Evolutionary conservation across 2,888 invertebrate species (phyloP), one percentile per base, ranked within the genome.

Genomic region (Hemicrepidius hirtus): DNA sequence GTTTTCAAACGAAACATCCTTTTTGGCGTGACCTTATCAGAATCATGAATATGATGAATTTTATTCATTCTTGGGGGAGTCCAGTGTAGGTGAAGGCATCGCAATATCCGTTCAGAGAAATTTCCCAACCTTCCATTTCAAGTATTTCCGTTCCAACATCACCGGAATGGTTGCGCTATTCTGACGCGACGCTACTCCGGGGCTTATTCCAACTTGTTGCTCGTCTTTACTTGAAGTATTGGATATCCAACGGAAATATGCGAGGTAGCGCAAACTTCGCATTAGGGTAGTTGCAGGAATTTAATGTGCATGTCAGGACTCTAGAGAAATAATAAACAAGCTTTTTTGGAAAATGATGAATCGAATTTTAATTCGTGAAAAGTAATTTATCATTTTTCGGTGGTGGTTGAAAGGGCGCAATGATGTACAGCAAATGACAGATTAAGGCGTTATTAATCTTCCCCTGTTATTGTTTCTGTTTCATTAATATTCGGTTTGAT

Each of bases 1-100:
- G 10, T 46, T 46, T 18, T 16, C 20, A 40, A 40, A 59, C 21
- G 40, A 59, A 40, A 40, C 13, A 40, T 59, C 37, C 20, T 20
- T 40, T 18, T 59, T 16, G 9, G 7, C 12, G 21, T 40, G 41
- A 59, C 59, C 59, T 59, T 59, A 37, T 32, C 28, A 18, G 16
- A 9, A 20, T n/a, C 21, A 20, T 46, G 18, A 62, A 46, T 32
- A 46, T 62, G 46, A 32, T 32, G 44, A 59, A 62, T 28, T 32
- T 62, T 24, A 46, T 62, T 62, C 32, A 44, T 62, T 18, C 32
- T 24, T 32, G 46, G 21, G 28, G 32, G 28, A 12, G 53, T 53
- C 53, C 53, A 62, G 62, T n/a, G n/a, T 46, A 62, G 62, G 35
- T 62, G 62, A 28, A 62, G 62, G 62, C 35, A 62, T 53, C n/a